A percentile compares a stretch with the other conserved stretches of the same genome.
These are phyloP conservation scores for Eleutherodactylus coqui DNA, from an alignment of 2,797 vertebrate genomes.

Conservation along the genomic window DNA sequence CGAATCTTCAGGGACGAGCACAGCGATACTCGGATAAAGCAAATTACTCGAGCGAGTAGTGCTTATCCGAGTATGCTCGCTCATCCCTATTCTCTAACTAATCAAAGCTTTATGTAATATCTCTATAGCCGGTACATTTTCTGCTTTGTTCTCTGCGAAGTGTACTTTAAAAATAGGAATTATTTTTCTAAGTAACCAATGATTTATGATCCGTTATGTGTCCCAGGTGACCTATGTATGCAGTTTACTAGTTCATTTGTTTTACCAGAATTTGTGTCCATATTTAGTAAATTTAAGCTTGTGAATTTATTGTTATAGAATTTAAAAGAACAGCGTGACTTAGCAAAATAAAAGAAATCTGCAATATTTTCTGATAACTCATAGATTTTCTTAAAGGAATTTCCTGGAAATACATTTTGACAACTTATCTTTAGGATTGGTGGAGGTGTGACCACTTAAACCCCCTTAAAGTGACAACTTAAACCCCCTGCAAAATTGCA, in stretches of 20 bases:
- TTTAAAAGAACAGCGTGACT: not conserved
- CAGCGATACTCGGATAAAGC: no score
- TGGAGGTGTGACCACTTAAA: no score
- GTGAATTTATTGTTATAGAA: not conserved
- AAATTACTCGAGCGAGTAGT: no score
- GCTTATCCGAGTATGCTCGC: no score
- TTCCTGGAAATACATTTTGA: no score
- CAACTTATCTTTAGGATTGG: no score
- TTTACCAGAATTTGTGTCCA: not conserved
- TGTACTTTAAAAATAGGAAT: constrained; percentile 32
- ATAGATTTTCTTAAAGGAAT: no score
- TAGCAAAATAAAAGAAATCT: not conserved
- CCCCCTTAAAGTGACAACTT: no score
- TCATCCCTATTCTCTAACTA: no score
- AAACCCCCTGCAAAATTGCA: no score
- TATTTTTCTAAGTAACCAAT: constrained; percentile 21
- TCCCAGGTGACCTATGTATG: constrained; percentile 25
- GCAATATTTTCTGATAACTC: no score
- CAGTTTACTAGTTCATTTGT: constrained; percentile 38
- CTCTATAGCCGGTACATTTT: constrained; percentile 24
- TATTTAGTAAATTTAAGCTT: not conserved
- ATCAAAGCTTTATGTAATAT: constrained; percentile 42
- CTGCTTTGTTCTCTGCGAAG: constrained; percentile 10
- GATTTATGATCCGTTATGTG: constrained; percentile 39
- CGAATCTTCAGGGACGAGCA: no score